Evolutionary conservation across 2,888 invertebrate species (phyloP).

Genomic region (Uropetala carovei): DNA sequence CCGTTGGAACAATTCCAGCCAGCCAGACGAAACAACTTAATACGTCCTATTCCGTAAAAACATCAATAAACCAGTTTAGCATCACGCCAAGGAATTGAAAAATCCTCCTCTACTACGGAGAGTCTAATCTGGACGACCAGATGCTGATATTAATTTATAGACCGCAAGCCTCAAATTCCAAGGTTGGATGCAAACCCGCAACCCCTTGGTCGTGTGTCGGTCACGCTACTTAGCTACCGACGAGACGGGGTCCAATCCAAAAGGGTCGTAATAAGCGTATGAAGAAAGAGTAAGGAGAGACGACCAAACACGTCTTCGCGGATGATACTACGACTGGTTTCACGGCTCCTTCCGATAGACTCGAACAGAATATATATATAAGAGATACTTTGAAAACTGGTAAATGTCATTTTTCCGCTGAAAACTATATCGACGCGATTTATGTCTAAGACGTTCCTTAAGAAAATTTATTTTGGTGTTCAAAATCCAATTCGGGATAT

Average conservation of each 20-base stretch:
- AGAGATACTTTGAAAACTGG: too few relatives aligned
- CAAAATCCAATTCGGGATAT: too few relatives aligned
- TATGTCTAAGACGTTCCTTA: too few relatives aligned
- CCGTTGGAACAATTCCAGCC: not conserved
- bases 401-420: too few relatives aligned
- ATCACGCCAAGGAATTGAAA: slow-evolving; percentile 8
- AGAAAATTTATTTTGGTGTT: too few relatives aligned
- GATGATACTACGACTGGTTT: not conserved
- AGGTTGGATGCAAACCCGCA: slow-evolving; percentile 48
- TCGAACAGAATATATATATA: too few relatives aligned
- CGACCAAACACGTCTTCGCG: slow-evolving; percentile 1
- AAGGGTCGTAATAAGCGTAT: not conserved
- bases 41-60: not conserved
- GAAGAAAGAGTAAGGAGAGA: too few relatives aligned
- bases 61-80: slow-evolving; percentile 6
- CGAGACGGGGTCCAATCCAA: not conserved
- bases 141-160: slow-evolving; percentile 38
- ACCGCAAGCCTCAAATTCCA: slow-evolving; percentile 62
- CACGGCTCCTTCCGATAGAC: not conserved
- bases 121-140: slow-evolving; percentile 18
- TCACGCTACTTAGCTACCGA: slow-evolving; percentile 55
- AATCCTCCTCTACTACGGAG: not conserved
- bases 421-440: too few relatives aligned
- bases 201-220: not conserved
- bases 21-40: slow-evolving; percentile 12